Percentiles rank a stretch among this genome's conserved stretches.
Evolutionary conservation across 2,113 vertebrate species (phyloP).

Genomic region (Mobula birostris): DNA sequence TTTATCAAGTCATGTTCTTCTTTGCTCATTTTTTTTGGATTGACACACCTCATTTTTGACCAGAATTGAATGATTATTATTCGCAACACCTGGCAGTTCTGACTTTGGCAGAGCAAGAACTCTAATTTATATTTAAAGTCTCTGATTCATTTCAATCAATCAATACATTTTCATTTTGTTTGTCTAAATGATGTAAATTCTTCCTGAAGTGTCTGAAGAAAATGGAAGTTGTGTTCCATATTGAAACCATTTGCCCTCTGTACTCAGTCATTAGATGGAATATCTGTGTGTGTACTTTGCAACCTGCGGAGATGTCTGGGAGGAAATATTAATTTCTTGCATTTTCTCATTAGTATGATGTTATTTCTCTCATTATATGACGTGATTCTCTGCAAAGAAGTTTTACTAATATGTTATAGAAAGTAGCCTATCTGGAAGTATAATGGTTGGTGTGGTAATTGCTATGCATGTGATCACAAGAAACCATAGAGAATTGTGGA

Average conservation of each 20-base stretch:
- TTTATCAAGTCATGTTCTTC: not conserved
- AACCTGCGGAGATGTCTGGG: not conserved
- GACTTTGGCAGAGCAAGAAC: not conserved
- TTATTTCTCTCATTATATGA: not conserved
- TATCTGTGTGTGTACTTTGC: not conserved
- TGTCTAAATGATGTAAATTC: not conserved
- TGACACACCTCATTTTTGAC: not conserved
- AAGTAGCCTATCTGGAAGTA: too few relatives aligned
- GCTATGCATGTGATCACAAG: too few relatives aligned
- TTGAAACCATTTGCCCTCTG: not conserved
- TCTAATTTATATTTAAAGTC: not conserved
- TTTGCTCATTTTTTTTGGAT: not conserved
- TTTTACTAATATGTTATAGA: too few relatives aligned
- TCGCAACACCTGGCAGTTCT: not conserved
- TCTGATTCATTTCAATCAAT: not conserved
- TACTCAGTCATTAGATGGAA: not conserved
- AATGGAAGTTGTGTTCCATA: not conserved
- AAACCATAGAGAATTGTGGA: too few relatives aligned
- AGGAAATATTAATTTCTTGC: not conserved
- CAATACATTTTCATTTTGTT: not conserved
- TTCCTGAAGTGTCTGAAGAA: not conserved
- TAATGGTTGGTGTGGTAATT: too few relatives aligned
- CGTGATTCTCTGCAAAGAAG: not conserved
- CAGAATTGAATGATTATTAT: not conserved
- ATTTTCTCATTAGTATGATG: not conserved